Conservation (phyloP, 2,888 invertebrate species). For the Acanthacorydalis orientalis region DNA sequence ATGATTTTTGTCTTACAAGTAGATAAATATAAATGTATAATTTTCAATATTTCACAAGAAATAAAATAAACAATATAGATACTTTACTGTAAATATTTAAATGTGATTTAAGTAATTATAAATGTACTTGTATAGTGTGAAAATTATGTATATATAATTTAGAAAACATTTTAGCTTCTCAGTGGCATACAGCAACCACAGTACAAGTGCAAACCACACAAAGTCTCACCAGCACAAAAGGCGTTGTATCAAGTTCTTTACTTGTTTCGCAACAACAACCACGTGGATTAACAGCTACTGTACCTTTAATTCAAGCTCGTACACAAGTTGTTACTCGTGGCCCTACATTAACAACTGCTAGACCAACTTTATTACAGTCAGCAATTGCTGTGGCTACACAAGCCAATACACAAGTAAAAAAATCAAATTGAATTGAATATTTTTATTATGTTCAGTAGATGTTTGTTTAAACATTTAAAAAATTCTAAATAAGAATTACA, state of each 20-base stretch:
- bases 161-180: neutral
- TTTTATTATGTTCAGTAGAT: neutral
- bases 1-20: no score
- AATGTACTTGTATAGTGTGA: no score
- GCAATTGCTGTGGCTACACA: conserved; percentile 23
- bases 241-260: conserved; percentile 16
- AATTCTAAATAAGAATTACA: neutral
- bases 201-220: conserved; percentile 7
- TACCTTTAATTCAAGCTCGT: conserved; percentile 4
- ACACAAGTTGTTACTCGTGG: conserved; percentile 17
- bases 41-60: no score
- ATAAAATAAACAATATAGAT: no score
- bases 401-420: conserved; percentile 17
- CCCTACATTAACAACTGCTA: conserved; percentile 17
- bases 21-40: no score
- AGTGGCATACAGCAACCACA: neutral
- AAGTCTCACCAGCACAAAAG: conserved; percentile 17
- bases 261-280: conserved; percentile 7
- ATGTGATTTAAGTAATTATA: no score
- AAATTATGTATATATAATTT: neutral
- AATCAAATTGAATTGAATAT: conserved; percentile 5
- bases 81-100: no score
- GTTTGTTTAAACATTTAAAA: neutral
- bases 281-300: conserved; percentile 4
- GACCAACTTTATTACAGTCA: conserved; percentile 24